Evolutionary conservation across 2,888 invertebrate species (phyloP).

Genomic region (Thereva unica): DNA sequence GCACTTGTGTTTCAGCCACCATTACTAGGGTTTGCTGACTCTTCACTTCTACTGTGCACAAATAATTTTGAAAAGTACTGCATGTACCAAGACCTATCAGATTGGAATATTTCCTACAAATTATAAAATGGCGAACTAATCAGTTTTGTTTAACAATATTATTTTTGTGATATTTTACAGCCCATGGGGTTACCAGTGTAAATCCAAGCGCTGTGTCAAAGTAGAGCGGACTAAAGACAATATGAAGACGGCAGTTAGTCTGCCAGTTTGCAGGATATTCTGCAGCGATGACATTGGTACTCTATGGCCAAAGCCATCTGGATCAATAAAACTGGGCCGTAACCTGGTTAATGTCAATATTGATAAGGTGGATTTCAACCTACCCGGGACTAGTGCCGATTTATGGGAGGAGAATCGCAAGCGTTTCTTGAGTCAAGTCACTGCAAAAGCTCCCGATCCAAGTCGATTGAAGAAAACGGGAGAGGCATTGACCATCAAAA

Average conservation of each 20-base stretch:
- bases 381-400: conserved; percentile 48
- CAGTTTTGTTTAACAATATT: no score
- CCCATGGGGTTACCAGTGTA: conserved; percentile 54
- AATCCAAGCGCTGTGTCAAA: conserved; percentile 50
- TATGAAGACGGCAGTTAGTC: conserved; percentile 53
- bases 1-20: no score
- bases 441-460: no score
- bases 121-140: no score
- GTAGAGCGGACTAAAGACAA: conserved; percentile 52
- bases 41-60: no score
- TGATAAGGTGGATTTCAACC: conserved; percentile 52
- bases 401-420: conserved; percentile 55
- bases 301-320: conserved; percentile 61
- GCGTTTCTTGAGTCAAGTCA: conserved; percentile 54
- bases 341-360: conserved; percentile 58
- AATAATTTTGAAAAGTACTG: no score
- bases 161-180: not conserved
- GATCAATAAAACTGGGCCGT: conserved; percentile 56
- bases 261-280: conserved; percentile 60
- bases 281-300: conserved; percentile 59
- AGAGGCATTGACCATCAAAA: no score
- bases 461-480: no score
- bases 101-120: no score
- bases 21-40: no score
- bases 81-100: no score